Percentiles rank a stretch among this genome's conserved stretches.
These are phyloP conservation scores for Cylindroiulus punctatus DNA, from an alignment of 2,888 invertebrate genomes.

Conservation along the genomic window DNA sequence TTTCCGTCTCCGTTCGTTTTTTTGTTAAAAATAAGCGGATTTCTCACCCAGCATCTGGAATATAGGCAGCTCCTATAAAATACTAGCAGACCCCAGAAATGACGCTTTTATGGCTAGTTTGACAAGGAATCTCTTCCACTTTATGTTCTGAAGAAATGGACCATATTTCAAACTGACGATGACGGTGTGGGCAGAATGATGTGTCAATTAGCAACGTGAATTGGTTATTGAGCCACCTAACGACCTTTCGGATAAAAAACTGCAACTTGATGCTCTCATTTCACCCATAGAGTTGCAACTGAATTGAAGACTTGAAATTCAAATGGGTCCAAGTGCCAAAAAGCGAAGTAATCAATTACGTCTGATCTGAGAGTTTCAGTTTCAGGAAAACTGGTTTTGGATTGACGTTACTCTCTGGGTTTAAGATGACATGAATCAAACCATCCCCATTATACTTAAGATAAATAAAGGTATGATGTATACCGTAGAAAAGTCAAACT, in stretches of 20 bases:
- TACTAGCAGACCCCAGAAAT: background rate
- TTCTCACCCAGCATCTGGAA: conserved; percentile 13
- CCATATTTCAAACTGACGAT: background rate
- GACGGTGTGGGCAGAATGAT: background rate
- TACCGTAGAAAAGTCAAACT: too few species aligned
- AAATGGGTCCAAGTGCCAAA: too few species aligned
- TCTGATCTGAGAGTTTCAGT: too few species aligned
- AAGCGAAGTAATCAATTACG: too few species aligned
- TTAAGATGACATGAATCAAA: too few species aligned
- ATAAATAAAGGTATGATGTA: too few species aligned
- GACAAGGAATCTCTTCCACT: conserved; percentile 39
- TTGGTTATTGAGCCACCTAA: background rate
- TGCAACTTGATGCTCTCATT: too few species aligned
- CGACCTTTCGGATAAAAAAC: background rate
- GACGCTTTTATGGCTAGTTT: background rate
- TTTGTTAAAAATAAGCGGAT: conserved; percentile 30
- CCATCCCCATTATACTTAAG: too few species aligned
- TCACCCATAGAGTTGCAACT: too few species aligned
- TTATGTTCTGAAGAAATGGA: background rate
- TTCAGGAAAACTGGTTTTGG: too few species aligned
- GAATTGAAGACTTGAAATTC: too few species aligned
- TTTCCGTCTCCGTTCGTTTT: background rate
- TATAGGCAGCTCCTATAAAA: background rate
- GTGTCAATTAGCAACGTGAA: background rate
- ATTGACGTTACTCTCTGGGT: too few species aligned